A percentile compares a stretch with the other conserved stretches of the same genome.
phyloP scores from a whole-genome alignment of 92 coral and sea anemone species.

The Epizoanthus stellaris region DNA sequence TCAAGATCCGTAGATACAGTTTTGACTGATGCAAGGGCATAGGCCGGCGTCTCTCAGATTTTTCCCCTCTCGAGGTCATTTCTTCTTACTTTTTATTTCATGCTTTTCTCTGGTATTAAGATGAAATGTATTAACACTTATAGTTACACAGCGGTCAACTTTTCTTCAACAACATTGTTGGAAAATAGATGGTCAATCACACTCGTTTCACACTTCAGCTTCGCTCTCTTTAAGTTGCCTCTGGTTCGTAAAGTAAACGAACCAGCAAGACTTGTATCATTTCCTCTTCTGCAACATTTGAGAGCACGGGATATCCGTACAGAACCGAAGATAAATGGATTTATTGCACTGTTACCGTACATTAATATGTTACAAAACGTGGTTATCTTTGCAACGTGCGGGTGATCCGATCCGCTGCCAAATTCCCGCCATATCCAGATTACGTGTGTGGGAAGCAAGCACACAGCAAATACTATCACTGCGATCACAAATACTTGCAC shows the following conservation, averaged over 20 bases:
- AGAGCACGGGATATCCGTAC: slow-evolving; percentile 10
- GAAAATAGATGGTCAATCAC: background rate
- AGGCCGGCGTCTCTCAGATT: too few species aligned
- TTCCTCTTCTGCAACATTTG: slow-evolving; percentile 7
- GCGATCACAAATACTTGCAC: slow-evolving; percentile 54
- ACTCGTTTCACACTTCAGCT: background rate
- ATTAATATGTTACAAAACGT: slow-evolving; percentile 47
- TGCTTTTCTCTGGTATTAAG: too few species aligned
- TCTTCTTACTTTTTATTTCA: too few species aligned
- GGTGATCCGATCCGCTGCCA: slow-evolving; percentile 42
- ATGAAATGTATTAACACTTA: too few species aligned
- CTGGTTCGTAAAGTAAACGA: background rate
- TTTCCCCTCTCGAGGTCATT: too few species aligned
- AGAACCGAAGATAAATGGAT: slow-evolving; percentile 65
- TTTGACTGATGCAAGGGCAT: too few species aligned
- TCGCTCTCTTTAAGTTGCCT: background rate
- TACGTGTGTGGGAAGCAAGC: slow-evolving; percentile 54
- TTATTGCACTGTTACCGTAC: slow-evolving; percentile 60
- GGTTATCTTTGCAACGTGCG: slow-evolving; percentile 32
- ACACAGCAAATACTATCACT: slow-evolving; percentile 47
- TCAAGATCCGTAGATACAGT: too few species aligned
- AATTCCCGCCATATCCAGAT: slow-evolving; percentile 61
- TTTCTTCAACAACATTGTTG: background rate
- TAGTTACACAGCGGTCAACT: slow-evolving; percentile 2
- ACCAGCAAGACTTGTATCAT: background rate